Conservation (phyloP, 1,140 invertebrate species). For the Rhagoletis pomonella region DNA sequence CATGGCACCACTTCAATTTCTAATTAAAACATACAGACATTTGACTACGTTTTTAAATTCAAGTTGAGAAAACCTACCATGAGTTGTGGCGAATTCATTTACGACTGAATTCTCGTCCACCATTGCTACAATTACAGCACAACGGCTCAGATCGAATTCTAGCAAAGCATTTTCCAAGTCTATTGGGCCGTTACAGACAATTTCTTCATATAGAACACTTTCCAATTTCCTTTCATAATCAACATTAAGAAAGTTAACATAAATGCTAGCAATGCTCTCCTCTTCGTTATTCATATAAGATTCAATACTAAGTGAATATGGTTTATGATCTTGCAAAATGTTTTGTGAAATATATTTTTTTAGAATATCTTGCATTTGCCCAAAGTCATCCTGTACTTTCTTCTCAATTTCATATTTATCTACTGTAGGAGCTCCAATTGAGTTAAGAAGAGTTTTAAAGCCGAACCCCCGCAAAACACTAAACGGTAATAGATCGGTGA, state of each 20-base stretch:
- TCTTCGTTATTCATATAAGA: constrained; percentile 40
- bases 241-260: constrained; percentile 35
- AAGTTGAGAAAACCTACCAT: neutral
- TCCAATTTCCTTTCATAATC: neutral
- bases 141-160: constrained; percentile 43
- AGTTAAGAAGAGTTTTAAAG: constrained; percentile 40
- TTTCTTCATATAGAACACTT: constrained; percentile 9
- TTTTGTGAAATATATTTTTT: constrained; percentile 20
- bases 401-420: neutral
- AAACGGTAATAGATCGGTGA: constrained; percentile 49
- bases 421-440: neutral
- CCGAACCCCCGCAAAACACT: constrained; percentile 30
- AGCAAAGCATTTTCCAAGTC: neutral
- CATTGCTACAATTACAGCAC: constrained; percentile 39
- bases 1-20: constrained; percentile 50
- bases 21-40: neutral
- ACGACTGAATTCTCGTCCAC: neutral
- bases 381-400: neutral
- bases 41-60: neutral
- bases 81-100: neutral
- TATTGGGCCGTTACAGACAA: neutral
- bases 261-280: constrained; percentile 16
- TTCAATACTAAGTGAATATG: constrained; percentile 56
- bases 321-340: constrained; percentile 8
- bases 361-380: neutral